These are phyloP conservation scores for Hetaerina titia DNA, from an alignment of 2,888 invertebrate genomes.

Conservation along the genomic window DNA sequence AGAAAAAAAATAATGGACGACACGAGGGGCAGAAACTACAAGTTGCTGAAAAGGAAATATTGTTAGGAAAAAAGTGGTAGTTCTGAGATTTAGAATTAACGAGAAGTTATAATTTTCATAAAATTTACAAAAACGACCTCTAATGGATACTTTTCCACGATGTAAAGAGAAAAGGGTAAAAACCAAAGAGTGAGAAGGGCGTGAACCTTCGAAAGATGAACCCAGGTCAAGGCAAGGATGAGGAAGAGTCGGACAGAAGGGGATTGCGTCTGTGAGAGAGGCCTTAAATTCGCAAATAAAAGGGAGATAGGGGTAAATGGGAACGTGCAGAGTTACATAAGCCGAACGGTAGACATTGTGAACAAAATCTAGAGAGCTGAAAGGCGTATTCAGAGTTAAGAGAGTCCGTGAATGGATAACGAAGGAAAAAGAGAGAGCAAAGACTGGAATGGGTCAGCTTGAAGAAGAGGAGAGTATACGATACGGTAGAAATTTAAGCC, in stretches of 20 bases:
- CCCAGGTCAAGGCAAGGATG: conserved; percentile 33
- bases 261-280: not conserved
- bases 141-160: too few relatives aligned
- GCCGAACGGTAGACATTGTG: too few relatives aligned
- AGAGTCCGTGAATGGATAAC: not conserved
- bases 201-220: not conserved
- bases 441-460: not conserved
- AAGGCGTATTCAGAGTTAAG: too few relatives aligned
- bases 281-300: too few relatives aligned
- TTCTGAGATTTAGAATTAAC: not conserved
- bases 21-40: too few relatives aligned
- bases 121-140: too few relatives aligned
- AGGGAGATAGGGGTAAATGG: too few relatives aligned
- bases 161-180: not conserved
- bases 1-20: too few relatives aligned
- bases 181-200: not conserved
- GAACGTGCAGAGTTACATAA: too few relatives aligned
- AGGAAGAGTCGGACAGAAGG: not conserved
- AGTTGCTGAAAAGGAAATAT: not conserved
- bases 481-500: not conserved
- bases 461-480: not conserved
- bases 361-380: too few relatives aligned
- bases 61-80: not conserved
- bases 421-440: not conserved
- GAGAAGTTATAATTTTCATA: not conserved